These are phyloP conservation scores for Drosophila sp. DNA, from an alignment of 1,140 invertebrate genomes.

Conservation along the genomic window DNA sequence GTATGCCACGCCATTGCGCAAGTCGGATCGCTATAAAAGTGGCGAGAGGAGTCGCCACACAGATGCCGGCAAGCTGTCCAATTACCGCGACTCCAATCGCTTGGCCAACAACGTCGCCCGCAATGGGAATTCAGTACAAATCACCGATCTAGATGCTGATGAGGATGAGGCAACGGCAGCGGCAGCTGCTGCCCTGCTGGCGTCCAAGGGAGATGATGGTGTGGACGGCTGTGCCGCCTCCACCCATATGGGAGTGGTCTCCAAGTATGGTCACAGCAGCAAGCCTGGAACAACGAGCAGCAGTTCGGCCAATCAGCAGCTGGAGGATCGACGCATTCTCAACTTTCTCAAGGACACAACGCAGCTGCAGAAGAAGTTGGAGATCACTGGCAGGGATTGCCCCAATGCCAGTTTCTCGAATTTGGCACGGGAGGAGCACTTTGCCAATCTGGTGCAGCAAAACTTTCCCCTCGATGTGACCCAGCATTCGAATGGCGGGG, in stretches of 20 bases:
- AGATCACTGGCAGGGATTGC: constrained; percentile 76
- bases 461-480: constrained; percentile 66
- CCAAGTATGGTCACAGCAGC: constrained; percentile 54
- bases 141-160: constrained; percentile 78
- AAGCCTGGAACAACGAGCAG: constrained; percentile 30
- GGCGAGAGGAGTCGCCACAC: constrained; percentile 66
- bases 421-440: constrained; percentile 80
- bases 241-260: constrained; percentile 50
- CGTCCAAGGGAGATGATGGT: constrained; percentile 11
- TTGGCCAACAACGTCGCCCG: constrained; percentile 51
- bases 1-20: constrained; percentile 80
- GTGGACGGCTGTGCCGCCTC: constrained; percentile 70
- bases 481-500: constrained; percentile 39
- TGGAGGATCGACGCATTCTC: constrained; percentile 81
- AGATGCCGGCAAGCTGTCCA: constrained; percentile 57
- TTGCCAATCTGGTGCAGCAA: constrained; percentile 82
- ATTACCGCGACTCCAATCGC: constrained; percentile 70
- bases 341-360: constrained; percentile 82
- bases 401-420: constrained; percentile 82
- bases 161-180: constrained; percentile 39
- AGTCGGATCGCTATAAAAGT: constrained; percentile 82
- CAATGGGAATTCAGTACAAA: constrained; percentile 70
- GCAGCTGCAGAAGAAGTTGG: constrained; percentile 81
- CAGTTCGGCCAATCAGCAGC: constrained; percentile 64
- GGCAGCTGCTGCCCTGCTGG: no score